These are phyloP conservation scores for Yponomeuta evonymella DNA, from an alignment of 2,888 invertebrate species.

Conservation along the genomic window DNA sequence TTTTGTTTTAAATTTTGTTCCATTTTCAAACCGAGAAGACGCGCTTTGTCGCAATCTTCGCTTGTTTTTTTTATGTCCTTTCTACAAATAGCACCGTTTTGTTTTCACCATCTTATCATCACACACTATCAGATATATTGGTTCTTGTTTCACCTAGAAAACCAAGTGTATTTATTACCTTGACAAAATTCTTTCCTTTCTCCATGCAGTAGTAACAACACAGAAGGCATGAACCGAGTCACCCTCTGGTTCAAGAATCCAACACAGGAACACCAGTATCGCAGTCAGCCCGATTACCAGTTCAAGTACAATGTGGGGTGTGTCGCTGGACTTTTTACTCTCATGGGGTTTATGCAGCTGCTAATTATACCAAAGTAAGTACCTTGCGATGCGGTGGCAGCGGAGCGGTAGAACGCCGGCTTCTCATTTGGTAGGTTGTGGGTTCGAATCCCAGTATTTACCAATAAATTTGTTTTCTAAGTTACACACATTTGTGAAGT, in stretches of 20 bases:
- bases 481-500: too few relatives aligned
- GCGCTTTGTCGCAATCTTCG: not conserved
- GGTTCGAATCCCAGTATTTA: too few relatives aligned
- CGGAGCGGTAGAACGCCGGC: too few relatives aligned
- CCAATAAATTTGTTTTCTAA: too few relatives aligned
- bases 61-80: not conserved
- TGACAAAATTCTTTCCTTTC: not conserved
- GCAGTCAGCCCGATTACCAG: constrained; percentile 86
- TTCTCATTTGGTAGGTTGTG: not conserved
- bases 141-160: too few relatives aligned
- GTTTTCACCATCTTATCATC: not conserved
- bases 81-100: not conserved
- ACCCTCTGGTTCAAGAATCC: constrained; percentile 88
- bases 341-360: constrained; percentile 86
- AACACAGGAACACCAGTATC: constrained; percentile 85
- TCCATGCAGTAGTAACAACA: constrained; percentile 45
- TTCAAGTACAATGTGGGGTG: constrained; percentile 91
- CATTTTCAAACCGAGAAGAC: not conserved
- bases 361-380: constrained; percentile 86
- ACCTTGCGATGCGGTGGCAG: not conserved
- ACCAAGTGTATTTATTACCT: too few relatives aligned
- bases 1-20: not conserved
- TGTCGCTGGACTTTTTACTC: constrained; percentile 84
- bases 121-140: not conserved
- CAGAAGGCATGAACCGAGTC: constrained; percentile 87